Conservation (phyloP, 2,113 vertebrate species). For the Cyprinodon tularosa region DNA sequence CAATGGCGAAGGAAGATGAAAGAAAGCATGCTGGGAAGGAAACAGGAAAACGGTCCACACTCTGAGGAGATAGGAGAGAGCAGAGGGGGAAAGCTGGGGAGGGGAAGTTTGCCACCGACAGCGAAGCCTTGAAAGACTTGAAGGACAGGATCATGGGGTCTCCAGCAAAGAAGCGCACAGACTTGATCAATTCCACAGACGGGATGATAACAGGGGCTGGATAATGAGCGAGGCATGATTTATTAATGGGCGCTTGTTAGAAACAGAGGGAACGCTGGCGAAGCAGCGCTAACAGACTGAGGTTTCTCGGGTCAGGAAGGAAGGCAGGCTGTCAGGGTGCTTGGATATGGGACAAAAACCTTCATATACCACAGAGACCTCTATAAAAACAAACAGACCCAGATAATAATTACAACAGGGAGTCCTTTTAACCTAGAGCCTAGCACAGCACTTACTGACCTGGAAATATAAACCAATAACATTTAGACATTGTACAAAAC, state of each 20-base stretch:
- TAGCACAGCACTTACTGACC: conserved; percentile 31
- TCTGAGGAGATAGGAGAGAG: not conserved
- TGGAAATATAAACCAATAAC: conserved; percentile 34
- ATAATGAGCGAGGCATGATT: conserved; percentile 74
- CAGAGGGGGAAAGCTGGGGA: not conserved
- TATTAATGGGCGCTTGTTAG: conserved; percentile 72
- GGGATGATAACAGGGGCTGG: conserved; percentile 61
- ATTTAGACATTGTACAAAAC: conserved; percentile 14
- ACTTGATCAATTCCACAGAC: conserved; percentile 71
- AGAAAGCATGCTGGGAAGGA: not conserved
- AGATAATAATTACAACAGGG: conserved; percentile 60
- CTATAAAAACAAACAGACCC: conserved; percentile 58
- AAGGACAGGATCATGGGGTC: conserved; percentile 36
- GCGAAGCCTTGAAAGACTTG: conserved; percentile 41
- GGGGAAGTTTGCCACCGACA: conserved; percentile 12
- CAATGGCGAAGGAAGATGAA: conserved; percentile 3
- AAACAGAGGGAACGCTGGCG: conserved; percentile 41
- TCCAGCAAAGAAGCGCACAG: conserved; percentile 41
- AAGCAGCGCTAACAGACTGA: conserved; percentile 36
- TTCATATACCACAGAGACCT: conserved; percentile 42
- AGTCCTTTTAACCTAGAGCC: conserved; percentile 43
- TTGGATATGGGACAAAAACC: conserved; percentile 46
- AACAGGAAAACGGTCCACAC: not conserved
- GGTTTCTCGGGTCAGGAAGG: conserved; percentile 54
- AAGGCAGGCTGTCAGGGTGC: conserved; percentile 29